Evolutionary conservation across 1,140 invertebrate species (phyloP).

Genomic region (Hyles vespertilio): DNA sequence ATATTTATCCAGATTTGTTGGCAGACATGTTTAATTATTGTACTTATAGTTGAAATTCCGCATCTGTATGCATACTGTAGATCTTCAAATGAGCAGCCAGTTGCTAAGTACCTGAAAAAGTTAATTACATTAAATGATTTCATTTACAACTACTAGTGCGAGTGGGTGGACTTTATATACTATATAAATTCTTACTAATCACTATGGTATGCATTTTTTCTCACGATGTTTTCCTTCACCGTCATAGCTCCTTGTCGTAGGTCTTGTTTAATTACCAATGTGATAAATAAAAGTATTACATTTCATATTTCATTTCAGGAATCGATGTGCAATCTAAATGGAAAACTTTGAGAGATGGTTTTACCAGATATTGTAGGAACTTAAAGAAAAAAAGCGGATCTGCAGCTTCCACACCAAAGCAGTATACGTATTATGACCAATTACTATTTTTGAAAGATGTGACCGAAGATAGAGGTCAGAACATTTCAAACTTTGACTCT

Average conservation of each 20-base stretch:
- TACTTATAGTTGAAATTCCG: slow-evolving; percentile 34
- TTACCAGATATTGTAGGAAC: too few relatives aligned
- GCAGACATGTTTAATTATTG: slow-evolving; percentile 36
- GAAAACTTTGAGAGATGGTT: slow-evolving; percentile 2
- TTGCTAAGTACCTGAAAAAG: slow-evolving; percentile 41
- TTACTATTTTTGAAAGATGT: slow-evolving; percentile 20
- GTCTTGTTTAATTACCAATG: too few relatives aligned
- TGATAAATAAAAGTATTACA: slow-evolving; percentile 7
- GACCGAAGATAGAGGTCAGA: slow-evolving; percentile 13
- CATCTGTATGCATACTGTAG: slow-evolving; percentile 44
- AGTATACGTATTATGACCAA: slow-evolving; percentile 21
- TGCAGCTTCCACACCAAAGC: slow-evolving; percentile 15
- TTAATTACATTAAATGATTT: slow-evolving; percentile 9
- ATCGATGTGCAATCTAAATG: slow-evolving; percentile 24
- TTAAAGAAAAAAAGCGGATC: slow-evolving; percentile 23
- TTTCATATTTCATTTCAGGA: slow-evolving; percentile 21
- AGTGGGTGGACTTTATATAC: too few relatives aligned
- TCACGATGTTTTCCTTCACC: too few relatives aligned
- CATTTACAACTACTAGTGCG: too few relatives aligned
- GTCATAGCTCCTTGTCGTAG: too few relatives aligned
- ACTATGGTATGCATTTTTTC: too few relatives aligned
- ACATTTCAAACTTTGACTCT: neutral
- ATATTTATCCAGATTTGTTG: slow-evolving; percentile 34
- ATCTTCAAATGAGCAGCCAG: slow-evolving; percentile 39
- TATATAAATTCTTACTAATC: too few relatives aligned